phyloP scores from a whole-genome alignment of 2,113 vertebrate species.

The Phylloscopus trochiloides region DNA sequence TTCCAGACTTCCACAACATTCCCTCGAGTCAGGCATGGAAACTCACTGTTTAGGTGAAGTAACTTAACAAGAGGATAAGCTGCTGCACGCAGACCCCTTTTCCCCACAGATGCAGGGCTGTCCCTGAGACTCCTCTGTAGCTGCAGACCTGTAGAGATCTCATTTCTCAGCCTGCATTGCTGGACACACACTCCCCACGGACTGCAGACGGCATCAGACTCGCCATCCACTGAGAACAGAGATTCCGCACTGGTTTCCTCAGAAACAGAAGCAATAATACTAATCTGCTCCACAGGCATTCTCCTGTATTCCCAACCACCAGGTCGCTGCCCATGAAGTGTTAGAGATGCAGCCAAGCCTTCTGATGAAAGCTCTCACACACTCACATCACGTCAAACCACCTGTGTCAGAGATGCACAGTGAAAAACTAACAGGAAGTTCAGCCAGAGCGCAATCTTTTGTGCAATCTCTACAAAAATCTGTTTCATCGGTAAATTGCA shows the following conservation, averaged over 20 bases:
- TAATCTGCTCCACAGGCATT: background rate
- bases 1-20: slow-evolving; percentile 14
- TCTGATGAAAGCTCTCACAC: background rate
- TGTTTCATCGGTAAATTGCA: background rate
- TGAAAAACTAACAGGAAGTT: background rate
- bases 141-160: background rate
- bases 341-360: background rate
- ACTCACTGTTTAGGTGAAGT: background rate
- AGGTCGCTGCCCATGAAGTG: background rate
- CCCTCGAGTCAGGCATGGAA: background rate
- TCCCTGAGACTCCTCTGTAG: background rate
- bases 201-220: background rate
- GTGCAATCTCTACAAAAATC: background rate
- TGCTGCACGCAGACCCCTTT: background rate
- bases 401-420: background rate
- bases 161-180: background rate
- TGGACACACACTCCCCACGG: background rate
- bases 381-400: background rate
- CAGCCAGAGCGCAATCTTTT: background rate
- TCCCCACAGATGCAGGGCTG: background rate
- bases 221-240: background rate
- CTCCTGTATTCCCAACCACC: background rate
- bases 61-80: background rate
- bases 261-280: slow-evolving; percentile 23
- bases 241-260: slow-evolving; percentile 2